phyloP scores from a whole-genome alignment of 2,888 invertebrate genomes.

The Dusona sp. region DNA sequence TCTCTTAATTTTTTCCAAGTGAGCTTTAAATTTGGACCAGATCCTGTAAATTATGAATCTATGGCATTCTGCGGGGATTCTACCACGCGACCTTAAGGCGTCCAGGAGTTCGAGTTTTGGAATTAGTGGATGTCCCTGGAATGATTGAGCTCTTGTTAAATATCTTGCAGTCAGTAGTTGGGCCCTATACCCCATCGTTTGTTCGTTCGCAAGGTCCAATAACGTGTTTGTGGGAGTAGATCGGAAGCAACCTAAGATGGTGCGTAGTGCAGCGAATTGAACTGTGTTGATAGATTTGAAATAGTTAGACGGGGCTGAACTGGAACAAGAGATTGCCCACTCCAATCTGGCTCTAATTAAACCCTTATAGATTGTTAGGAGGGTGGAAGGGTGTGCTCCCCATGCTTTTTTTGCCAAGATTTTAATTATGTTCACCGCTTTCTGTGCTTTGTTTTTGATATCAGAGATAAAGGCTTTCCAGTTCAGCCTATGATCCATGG shows the following conservation, averaged over 20 bases:
- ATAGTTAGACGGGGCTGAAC: background rate
- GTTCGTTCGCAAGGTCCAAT: background rate
- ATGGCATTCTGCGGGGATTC: background rate
- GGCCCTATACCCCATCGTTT: background rate
- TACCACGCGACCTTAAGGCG: background rate
- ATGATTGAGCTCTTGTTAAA: background rate
- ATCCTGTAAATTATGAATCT: background rate
- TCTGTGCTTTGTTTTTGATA: background rate
- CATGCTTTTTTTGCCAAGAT: constrained; percentile 14
- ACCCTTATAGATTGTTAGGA: constrained; percentile 27
- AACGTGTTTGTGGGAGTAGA: constrained; percentile 28
- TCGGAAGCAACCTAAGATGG: background rate
- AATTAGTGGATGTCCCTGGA: background rate
- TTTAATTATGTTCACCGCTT: constrained; percentile 20
- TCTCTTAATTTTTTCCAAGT: background rate
- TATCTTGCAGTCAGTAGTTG: background rate
- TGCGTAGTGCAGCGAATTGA: background rate
- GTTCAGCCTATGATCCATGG: constrained; percentile 28
- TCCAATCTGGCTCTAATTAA: constrained; percentile 18
- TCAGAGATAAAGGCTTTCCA: constrained; percentile 18
- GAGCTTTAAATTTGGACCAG: background rate
- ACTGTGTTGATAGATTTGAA: background rate
- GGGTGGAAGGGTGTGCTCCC: constrained; percentile 32
- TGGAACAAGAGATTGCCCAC: background rate
- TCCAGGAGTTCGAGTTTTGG: constrained; percentile 6